Conservation (phyloP, 1,140 invertebrate species). For the Rhagoletis pomonella region DNA sequence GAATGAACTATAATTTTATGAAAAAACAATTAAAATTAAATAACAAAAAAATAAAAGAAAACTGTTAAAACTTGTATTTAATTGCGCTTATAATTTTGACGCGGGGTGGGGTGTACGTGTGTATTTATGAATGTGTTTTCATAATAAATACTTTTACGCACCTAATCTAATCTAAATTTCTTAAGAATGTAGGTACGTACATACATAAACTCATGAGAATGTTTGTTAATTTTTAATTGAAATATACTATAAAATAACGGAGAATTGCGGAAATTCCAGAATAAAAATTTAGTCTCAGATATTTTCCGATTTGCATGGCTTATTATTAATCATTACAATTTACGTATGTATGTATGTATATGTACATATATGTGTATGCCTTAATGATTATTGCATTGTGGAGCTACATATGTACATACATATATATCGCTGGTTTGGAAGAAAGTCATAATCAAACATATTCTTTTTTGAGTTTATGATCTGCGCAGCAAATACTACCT, state of each 20-base stretch:
- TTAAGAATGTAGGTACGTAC: not conserved
- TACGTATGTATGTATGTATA: not conserved
- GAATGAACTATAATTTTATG: too few relatives aligned
- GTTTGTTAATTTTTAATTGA: not conserved
- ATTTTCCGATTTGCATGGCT: not conserved
- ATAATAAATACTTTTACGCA: too few relatives aligned
- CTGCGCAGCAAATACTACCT: too few relatives aligned
- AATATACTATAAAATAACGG: not conserved
- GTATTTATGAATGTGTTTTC: too few relatives aligned
- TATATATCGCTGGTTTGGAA: too few relatives aligned
- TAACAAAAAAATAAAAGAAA: not conserved
- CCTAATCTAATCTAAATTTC: conserved; percentile 14
- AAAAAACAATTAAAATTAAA: too few relatives aligned
- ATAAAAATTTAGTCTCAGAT: not conserved
- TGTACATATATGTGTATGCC: not conserved
- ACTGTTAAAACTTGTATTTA: too few relatives aligned
- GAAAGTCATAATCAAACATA: too few relatives aligned
- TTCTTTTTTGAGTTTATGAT: too few relatives aligned
- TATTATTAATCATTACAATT: not conserved
- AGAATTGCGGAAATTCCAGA: conserved; percentile 1
- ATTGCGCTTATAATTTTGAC: too few relatives aligned
- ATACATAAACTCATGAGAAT: not conserved
- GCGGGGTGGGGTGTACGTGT: too few relatives aligned
- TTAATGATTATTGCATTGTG: not conserved
- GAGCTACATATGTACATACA: not conserved